Evolutionary conservation across 2,113 vertebrate genomes (phyloP).

Genomic region (Microtus montanus): DNA sequence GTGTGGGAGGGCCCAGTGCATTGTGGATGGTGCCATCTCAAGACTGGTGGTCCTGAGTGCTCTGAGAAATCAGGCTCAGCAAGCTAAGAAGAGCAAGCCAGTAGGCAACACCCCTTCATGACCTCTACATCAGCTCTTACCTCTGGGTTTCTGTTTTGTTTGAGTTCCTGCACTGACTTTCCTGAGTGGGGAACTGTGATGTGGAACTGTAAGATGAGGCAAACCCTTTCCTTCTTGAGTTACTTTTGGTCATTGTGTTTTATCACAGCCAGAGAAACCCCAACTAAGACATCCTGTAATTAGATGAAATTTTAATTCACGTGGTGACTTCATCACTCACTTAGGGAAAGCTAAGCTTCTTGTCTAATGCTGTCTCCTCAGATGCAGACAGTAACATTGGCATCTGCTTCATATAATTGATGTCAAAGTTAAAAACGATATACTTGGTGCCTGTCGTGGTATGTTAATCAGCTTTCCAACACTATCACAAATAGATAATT

Average conservation of each 20-base stretch:
- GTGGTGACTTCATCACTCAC: slow-evolving; percentile 6
- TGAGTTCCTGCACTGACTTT: not conserved
- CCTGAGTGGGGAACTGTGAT: not conserved
- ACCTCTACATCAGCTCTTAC: not conserved
- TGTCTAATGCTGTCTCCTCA: not conserved
- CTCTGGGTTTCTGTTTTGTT: not conserved
- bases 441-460: not conserved
- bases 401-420: not conserved
- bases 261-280: not conserved
- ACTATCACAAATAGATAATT: not conserved
- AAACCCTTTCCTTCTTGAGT: not conserved
- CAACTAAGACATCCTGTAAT: not conserved
- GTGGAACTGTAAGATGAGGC: not conserved
- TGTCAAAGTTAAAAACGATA: not conserved
- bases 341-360: not conserved
- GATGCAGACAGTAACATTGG: not conserved
- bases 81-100: not conserved
- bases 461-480: not conserved
- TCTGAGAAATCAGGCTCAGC: not conserved
- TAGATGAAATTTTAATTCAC: not conserved
- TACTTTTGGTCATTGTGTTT: not conserved
- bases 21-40: not conserved
- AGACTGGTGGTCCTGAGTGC: not conserved
- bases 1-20: not conserved
- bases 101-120: not conserved